A percentile compares a stretch with the other conserved stretches of the same genome.
phyloP scores from a whole-genome alignment of 2,797 vertebrate genomes.

The Pterois miles region DNA sequence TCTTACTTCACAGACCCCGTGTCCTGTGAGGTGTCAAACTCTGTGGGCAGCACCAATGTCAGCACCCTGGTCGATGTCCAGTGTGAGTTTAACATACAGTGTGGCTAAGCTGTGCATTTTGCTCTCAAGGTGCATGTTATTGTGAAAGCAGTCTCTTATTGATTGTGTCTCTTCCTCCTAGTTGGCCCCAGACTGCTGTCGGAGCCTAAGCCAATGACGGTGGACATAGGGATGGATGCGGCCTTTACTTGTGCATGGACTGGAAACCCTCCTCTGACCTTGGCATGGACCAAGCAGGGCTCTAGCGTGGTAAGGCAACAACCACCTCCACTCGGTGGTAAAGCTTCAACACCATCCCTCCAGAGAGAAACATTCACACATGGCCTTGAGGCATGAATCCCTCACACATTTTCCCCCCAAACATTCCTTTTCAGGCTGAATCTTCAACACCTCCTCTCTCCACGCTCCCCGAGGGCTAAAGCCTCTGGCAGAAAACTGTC shows the following conservation, averaged over 20 bases:
- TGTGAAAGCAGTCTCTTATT: slow-evolving; percentile 31
- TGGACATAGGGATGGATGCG: slow-evolving; percentile 89
- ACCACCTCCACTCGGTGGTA: slow-evolving; percentile 40
- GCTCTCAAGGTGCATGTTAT: not conserved
- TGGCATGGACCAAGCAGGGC: slow-evolving; percentile 91
- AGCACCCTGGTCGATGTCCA: slow-evolving; percentile 92
- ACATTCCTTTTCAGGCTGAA: slow-evolving; percentile 55
- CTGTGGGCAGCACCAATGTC: slow-evolving; percentile 92
- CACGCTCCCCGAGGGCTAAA: slow-evolving; percentile 63
- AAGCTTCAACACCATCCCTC: slow-evolving; percentile 59
- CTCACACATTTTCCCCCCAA: slow-evolving; percentile 55
- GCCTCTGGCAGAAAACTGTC: slow-evolving; percentile 74
- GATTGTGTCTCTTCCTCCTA: slow-evolving; percentile 62
- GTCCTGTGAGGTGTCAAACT: slow-evolving; percentile 93
- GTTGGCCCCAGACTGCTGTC: slow-evolving; percentile 90
- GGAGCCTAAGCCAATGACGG: slow-evolving; percentile 86
- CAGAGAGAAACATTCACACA: slow-evolving; percentile 59
- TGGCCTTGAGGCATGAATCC: slow-evolving; percentile 75
- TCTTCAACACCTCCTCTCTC: slow-evolving; percentile 65
- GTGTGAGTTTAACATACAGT: slow-evolving; percentile 82
- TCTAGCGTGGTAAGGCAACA: slow-evolving; percentile 84
- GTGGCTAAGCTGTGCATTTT: not conserved
- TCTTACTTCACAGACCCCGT: slow-evolving; percentile 92
- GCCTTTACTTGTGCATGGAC: slow-evolving; percentile 92
- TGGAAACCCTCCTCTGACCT: slow-evolving; percentile 91